These are phyloP conservation scores for Aphrophora alni DNA, from an alignment of 2,888 invertebrate species.

Conservation along the genomic window DNA sequence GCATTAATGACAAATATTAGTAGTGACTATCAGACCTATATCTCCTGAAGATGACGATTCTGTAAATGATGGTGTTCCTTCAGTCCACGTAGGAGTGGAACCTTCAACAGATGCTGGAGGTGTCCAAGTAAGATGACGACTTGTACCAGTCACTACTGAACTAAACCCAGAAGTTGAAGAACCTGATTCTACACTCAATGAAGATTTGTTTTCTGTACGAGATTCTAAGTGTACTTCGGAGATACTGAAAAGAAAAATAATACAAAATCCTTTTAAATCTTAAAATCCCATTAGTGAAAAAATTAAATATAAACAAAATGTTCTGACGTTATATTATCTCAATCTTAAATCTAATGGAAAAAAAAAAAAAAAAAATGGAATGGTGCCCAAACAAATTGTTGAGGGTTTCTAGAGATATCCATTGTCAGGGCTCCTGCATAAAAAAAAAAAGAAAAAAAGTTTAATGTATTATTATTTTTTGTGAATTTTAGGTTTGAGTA, in stretches of 20 bases:
- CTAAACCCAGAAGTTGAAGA: constrained; percentile 63
- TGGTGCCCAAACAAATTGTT: too few species aligned
- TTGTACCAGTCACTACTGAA: constrained; percentile 54
- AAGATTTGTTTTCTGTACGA: constrained; percentile 63
- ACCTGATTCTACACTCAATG: constrained; percentile 68
- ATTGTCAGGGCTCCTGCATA: too few species aligned
- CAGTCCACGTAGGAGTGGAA: constrained; percentile 97
- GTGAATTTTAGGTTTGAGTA: too few species aligned
- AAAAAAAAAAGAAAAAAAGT: too few species aligned
- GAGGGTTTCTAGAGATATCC: too few species aligned
- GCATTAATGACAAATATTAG: background rate
- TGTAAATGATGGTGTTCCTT: constrained; percentile 97
- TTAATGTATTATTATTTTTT: too few species aligned
- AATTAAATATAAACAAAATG: background rate
- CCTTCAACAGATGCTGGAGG: constrained; percentile 87
- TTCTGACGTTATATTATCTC: background rate
- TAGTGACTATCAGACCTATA: constrained; percentile 68
- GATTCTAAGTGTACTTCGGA: constrained; percentile 76
- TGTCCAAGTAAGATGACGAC: constrained; percentile 70
- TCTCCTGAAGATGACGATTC: constrained; percentile 95
- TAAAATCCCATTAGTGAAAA: too few species aligned
- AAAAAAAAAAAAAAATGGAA: too few species aligned
- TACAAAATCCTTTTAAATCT: too few species aligned
- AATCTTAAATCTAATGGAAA: background rate
- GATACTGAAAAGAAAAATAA: constrained; percentile 61